Evolutionary conservation across 2,797 vertebrate genomes (phyloP).

Genomic region (Alcedo quadribrachys): DNA sequence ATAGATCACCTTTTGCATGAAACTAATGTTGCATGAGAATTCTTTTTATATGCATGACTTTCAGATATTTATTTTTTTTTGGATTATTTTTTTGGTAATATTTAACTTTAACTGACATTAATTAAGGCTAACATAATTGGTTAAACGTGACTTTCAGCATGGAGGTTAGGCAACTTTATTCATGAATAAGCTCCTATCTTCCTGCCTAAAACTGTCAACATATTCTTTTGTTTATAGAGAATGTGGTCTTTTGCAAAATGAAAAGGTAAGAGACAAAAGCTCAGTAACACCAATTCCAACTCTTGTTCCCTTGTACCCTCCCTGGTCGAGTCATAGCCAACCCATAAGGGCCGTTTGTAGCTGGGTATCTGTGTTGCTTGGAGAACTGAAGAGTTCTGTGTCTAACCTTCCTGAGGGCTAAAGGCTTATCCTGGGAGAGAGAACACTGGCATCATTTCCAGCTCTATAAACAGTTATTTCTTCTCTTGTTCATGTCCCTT

Average conservation of each 20-base stretch:
- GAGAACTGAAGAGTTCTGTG: constrained; percentile 73
- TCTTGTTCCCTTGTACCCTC: constrained; percentile 88
- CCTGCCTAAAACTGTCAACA: constrained; percentile 99
- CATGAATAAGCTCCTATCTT: constrained; percentile 95
- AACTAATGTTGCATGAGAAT: constrained; percentile 87
- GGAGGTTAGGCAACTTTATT: constrained; percentile 98
- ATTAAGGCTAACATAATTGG: constrained; percentile 83
- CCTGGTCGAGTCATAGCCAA: constrained; percentile 78
- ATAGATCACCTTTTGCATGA: constrained; percentile 87
- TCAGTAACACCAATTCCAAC: constrained; percentile 96
- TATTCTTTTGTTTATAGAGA: constrained; percentile 99
- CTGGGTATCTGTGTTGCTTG: constrained; percentile 81
- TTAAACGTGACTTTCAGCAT: constrained; percentile 93
- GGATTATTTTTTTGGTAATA: constrained; percentile 63
- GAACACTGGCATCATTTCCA: constrained; percentile 46
- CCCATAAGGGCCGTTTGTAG: constrained; percentile 77
- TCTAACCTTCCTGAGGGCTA: constrained; percentile 71
- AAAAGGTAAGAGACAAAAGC: constrained; percentile 99
- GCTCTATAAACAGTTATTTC: constrained; percentile 39
- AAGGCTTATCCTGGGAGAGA: constrained; percentile 49
- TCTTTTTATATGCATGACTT: constrained; percentile 82
- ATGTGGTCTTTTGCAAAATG: constrained; percentile 99
- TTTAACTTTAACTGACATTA: constrained; percentile 80
- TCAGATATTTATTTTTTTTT: constrained; percentile 67
- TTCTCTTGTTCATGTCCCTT: constrained; percentile 41